Conservation (phyloP, 2,888 invertebrate genomes). For the Philopedon plagiatum region DNA sequence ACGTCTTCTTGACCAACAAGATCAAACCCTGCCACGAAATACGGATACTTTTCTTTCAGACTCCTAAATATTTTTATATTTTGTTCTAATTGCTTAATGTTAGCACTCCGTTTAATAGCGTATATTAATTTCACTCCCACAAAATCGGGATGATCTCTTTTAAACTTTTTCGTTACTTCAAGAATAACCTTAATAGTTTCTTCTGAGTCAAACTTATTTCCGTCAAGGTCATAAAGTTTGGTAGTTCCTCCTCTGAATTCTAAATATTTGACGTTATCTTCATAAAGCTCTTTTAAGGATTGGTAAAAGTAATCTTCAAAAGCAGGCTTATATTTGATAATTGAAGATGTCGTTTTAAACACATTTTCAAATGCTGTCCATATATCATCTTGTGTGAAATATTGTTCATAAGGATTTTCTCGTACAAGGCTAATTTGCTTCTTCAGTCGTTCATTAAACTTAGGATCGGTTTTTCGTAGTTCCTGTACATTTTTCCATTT, state of each 20-base stretch:
- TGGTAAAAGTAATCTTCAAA: conserved; percentile 73
- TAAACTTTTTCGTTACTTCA: conserved; percentile 70
- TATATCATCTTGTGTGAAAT: conserved; percentile 66
- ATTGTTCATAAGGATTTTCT: conserved; percentile 60
- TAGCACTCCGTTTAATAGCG: conserved; percentile 70
- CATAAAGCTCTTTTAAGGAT: conserved; percentile 72
- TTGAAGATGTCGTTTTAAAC: conserved; percentile 67
- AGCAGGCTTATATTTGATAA: conserved; percentile 72
- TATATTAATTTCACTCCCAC: conserved; percentile 75
- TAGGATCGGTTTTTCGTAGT: conserved; percentile 51
- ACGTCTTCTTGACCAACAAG: conserved; percentile 85
- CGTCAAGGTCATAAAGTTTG: conserved; percentile 72
- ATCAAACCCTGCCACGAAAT: conserved; percentile 84
- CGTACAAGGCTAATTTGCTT: conserved; percentile 73
- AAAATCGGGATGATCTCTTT: conserved; percentile 72
- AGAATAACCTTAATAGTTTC: conserved; percentile 71
- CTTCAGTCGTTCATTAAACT: conserved; percentile 72
- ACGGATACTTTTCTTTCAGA: conserved; percentile 66
- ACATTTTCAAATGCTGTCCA: conserved; percentile 72
- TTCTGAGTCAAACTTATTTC: conserved; percentile 67
- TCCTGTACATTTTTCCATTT: conserved; percentile 55
- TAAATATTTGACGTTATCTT: conserved; percentile 76
- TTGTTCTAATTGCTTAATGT: conserved; percentile 64
- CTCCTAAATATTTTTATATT: conserved; percentile 45
- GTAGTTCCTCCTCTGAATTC: conserved; percentile 73